Evolutionary conservation across 2,113 vertebrate species (phyloP).

Genomic region (Cynopterus brachyotis): DNA sequence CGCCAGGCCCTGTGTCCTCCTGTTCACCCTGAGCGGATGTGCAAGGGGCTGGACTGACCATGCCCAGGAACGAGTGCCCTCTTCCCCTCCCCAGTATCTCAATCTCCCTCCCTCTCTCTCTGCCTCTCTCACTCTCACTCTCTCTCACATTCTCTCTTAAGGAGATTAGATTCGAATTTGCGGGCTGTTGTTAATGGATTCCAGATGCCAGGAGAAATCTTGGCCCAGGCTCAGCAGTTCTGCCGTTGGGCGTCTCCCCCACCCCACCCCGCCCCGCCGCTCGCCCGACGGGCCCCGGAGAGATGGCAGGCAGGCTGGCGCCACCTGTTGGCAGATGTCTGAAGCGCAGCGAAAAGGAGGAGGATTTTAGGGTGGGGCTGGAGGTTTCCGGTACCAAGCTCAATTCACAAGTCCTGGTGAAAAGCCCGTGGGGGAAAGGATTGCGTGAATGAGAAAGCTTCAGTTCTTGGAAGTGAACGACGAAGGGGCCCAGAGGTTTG

Average conservation of each 20-base stretch:
- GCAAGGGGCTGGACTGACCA: background rate
- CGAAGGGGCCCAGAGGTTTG: background rate
- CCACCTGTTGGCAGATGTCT: constrained; percentile 43
- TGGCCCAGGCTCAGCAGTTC: background rate
- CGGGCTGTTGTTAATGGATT: constrained; percentile 56
- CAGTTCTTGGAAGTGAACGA: background rate
- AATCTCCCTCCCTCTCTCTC: background rate
- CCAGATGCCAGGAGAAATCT: constrained; percentile 60
- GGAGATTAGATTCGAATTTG: constrained; percentile 42
- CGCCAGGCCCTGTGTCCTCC: background rate
- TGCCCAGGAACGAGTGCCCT: background rate
- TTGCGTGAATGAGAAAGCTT: background rate
- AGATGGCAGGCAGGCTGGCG: background rate
- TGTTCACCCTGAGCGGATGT: background rate
- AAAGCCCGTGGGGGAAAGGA: background rate
- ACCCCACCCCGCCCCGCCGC: too few relatives aligned
- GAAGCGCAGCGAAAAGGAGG: background rate
- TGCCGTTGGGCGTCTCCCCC: background rate
- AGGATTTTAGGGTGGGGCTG: background rate
- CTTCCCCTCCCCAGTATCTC: background rate
- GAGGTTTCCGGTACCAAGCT: background rate
- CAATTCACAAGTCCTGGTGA: background rate
- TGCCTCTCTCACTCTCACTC: too few relatives aligned
- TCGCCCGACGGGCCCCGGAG: background rate
- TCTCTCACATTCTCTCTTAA: background rate